Evolutionary conservation across 2,797 vertebrate species (phyloP).

Genomic region (Periparus ater): DNA sequence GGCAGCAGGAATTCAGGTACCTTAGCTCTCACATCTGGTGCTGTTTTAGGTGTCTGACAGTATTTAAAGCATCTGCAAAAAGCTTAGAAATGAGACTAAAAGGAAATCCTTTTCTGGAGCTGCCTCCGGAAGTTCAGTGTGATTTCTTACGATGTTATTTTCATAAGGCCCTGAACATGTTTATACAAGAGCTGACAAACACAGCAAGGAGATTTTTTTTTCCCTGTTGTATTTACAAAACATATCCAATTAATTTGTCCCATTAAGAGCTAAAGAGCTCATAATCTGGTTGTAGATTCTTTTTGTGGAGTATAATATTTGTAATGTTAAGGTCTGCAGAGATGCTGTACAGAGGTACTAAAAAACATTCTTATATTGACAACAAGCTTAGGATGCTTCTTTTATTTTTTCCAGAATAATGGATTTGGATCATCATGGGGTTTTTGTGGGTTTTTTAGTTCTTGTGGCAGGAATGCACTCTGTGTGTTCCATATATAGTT

Average conservation of each 20-base stretch:
- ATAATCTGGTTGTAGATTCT: background rate
- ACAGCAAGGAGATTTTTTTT: background rate
- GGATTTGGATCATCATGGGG: accelerated
- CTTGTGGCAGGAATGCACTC: background rate
- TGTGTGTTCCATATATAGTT: background rate
- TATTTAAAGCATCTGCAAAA: background rate
- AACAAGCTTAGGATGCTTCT: background rate
- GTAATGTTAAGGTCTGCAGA: background rate
- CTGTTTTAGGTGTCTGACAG: background rate
- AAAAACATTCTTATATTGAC: background rate
- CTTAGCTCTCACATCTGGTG: background rate
- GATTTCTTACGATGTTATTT: background rate
- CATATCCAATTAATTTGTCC: background rate
- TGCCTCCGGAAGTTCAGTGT: background rate
- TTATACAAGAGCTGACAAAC: background rate
- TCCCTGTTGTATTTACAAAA: background rate
- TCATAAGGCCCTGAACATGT: background rate
- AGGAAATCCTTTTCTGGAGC: background rate
- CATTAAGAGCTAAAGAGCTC: background rate
- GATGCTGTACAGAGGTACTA: background rate
- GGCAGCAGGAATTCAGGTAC: background rate
- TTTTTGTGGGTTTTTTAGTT: background rate
- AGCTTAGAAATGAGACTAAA: background rate
- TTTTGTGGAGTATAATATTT: background rate
- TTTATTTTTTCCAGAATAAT: background rate